A percentile compares a stretch with the other conserved stretches of the same genome.
Conservation (phyloP, 2,888 invertebrate species). For the Noctua janthina region DNA sequence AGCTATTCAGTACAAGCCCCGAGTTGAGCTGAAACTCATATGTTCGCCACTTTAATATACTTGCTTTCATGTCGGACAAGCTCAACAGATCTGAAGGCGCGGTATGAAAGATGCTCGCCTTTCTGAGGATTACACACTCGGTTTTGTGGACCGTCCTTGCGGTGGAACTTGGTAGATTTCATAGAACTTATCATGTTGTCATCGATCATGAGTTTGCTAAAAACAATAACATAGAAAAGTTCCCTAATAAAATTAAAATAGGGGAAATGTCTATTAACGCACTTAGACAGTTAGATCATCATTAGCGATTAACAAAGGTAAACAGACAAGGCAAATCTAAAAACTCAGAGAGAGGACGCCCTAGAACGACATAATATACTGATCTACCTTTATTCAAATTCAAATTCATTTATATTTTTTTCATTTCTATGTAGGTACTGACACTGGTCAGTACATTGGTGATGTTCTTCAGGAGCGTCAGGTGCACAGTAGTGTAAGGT, state of each 20-base stretch:
- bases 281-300: not conserved
- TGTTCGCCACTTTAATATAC: conserved; percentile 32
- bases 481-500: not conserved
- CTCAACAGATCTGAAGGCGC: conserved; percentile 29
- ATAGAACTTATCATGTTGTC: not conserved
- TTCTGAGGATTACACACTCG: not conserved
- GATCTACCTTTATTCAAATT: not conserved
- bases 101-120: conserved; percentile 12
- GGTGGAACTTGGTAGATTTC: not conserved
- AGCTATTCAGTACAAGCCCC: conserved; percentile 28
- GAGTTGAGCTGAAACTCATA: conserved; percentile 23
- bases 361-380: not conserved
- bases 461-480: not conserved
- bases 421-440: not conserved
- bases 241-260: not conserved
- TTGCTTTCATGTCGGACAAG: conserved; percentile 50
- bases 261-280: not conserved
- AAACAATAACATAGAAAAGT: not conserved
- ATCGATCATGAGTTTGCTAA: conserved; percentile 5
- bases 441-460: not conserved
- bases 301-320: not conserved
- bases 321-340: not conserved
- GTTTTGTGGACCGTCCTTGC: not conserved
- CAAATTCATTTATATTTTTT: too few species aligned
- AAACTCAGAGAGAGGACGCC: not conserved